Percentiles rank a stretch among this genome's conserved stretches.
Conservation (phyloP, 2,113 vertebrate genomes). For the Hypocryptadius cinnamomeus region DNA sequence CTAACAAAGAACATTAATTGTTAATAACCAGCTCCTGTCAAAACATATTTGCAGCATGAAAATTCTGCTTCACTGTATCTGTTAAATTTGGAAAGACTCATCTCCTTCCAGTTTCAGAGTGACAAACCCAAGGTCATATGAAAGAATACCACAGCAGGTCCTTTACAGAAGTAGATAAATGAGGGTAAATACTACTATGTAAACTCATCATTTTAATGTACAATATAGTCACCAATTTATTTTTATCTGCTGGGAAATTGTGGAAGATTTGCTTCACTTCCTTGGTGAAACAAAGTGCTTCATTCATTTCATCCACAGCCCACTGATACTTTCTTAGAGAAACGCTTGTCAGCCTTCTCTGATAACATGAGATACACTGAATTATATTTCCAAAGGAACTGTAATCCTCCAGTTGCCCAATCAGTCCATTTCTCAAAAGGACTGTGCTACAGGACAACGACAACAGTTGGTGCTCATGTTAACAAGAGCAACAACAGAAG, state of each 20-base stretch:
- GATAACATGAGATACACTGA: neutral
- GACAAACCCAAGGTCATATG: neutral
- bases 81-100: neutral
- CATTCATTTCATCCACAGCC: neutral
- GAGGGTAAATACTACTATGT: neutral
- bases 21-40: neutral
- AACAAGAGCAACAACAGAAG: neutral
- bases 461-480: neutral
- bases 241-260: neutral
- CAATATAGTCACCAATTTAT: neutral
- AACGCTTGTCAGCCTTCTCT: neutral
- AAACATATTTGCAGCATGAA: neutral
- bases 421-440: neutral
- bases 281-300: neutral
- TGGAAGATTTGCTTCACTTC: neutral
- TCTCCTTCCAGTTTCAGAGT: neutral
- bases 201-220: neutral
- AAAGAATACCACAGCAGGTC: neutral
- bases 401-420: neutral
- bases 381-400: neutral
- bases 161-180: neutral
- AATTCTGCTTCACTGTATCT: neutral
- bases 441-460: neutral
- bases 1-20: neutral
- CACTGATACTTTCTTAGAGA: neutral